Percentiles rank a stretch among this genome's conserved stretches.
Evolutionary conservation across 2,888 invertebrate species (phyloP).

Genomic region (Drosophila sordidula): DNA sequence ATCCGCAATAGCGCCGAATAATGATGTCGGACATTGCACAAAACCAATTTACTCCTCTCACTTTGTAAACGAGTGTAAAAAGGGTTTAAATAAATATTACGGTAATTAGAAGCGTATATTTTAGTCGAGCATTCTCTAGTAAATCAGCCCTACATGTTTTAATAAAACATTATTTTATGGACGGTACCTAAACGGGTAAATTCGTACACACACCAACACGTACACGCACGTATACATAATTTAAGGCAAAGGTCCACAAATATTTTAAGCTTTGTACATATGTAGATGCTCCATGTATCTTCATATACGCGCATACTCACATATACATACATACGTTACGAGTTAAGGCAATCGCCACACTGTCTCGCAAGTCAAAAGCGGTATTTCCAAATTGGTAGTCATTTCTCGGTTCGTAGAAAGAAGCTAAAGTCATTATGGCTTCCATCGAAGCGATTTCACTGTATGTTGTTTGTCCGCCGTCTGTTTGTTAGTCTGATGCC

Average conservation of each 20-base stretch:
- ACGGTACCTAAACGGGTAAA: no score
- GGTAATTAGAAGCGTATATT: no score
- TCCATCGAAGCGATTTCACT: slow-evolving; percentile 82
- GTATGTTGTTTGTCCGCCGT: slow-evolving; percentile 70
- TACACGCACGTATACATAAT: background rate
- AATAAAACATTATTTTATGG: no score
- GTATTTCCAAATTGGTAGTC: slow-evolving; percentile 81
- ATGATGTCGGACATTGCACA: no score
- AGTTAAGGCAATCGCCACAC: slow-evolving; percentile 76
- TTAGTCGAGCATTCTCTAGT: no score
- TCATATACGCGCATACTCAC: slow-evolving; percentile 1
- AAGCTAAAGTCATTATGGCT: slow-evolving; percentile 83
- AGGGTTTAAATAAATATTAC: no score
- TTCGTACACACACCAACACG: no score
- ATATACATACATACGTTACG: slow-evolving; percentile 28
- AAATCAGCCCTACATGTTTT: no score
- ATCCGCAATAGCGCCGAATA: no score
- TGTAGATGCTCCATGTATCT: no score
- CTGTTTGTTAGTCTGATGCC: slow-evolving; percentile 79
- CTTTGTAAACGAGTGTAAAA: no score
- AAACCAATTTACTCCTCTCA: no score
- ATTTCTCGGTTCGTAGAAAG: slow-evolving; percentile 84
- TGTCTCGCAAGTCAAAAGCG: slow-evolving; percentile 82
- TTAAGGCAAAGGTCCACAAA: background rate
- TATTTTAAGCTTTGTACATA: background rate